Conservation (phyloP, 2,888 invertebrate species). For the Pheosia tremula region DNA sequence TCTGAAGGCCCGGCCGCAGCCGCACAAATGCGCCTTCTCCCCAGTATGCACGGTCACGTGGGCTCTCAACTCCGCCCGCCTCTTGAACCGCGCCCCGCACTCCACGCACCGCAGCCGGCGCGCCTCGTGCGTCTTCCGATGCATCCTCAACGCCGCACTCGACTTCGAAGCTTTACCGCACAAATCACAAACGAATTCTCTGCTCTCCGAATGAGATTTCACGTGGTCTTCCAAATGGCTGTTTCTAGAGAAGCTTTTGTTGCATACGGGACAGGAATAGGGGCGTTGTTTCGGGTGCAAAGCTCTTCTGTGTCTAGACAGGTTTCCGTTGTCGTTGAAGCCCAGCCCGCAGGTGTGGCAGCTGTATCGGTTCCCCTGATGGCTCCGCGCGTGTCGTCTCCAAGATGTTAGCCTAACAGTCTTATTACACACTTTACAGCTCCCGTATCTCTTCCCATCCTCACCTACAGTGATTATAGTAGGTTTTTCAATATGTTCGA, state of each 20-base stretch:
- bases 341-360: conserved; percentile 82
- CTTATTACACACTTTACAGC: conserved; percentile 72
- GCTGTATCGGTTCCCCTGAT: conserved; percentile 67
- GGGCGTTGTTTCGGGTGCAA: conserved; percentile 76
- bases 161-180: conserved; percentile 83
- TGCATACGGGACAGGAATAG: conserved; percentile 76
- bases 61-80: conserved; percentile 79
- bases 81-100: conserved; percentile 83
- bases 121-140: conserved; percentile 66
- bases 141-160: conserved; percentile 78
- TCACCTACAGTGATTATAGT: conserved; percentile 22
- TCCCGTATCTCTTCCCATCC: conserved; percentile 43
- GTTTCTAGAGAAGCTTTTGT: conserved; percentile 74
- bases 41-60: conserved; percentile 84
- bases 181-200: conserved; percentile 80
- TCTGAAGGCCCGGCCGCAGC: conserved; percentile 81
- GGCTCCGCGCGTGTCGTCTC: conserved; percentile 74
- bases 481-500: neutral
- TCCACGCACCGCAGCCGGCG: conserved; percentile 68
- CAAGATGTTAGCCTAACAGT: conserved; percentile 56
- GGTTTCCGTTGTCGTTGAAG: conserved; percentile 76
- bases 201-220: conserved; percentile 68
- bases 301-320: conserved; percentile 79
- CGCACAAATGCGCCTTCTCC: conserved; percentile 79
- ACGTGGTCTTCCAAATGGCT: conserved; percentile 79